Conservation (phyloP, 2,113 vertebrate species). For the Ceyx melanurus region DNA sequence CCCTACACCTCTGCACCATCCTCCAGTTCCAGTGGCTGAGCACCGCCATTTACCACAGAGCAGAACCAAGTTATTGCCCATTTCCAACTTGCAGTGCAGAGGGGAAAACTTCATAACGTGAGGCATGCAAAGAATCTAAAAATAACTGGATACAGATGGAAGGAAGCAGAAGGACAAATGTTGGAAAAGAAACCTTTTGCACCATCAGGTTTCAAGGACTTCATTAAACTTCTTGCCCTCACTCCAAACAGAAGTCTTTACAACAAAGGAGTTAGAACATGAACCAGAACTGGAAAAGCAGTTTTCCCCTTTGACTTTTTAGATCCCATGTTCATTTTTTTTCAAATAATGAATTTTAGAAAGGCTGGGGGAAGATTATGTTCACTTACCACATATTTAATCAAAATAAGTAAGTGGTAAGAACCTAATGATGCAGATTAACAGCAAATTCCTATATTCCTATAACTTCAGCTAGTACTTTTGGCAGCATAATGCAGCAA, state of each 20-base stretch:
- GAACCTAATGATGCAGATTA: background rate
- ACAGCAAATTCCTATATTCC: background rate
- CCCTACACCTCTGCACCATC: background rate
- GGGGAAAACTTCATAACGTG: background rate
- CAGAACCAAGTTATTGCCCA: background rate
- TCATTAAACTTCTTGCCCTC: background rate
- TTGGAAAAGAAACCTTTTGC: background rate
- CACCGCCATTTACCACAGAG: accelerated
- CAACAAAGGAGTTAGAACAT: background rate
- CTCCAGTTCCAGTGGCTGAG: background rate
- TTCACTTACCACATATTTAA: background rate
- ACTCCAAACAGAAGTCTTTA: background rate
- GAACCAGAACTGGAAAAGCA: background rate
- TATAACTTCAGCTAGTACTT: background rate
- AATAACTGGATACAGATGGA: background rate
- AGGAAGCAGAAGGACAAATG: background rate
- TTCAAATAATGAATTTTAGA: background rate
- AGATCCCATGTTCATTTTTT: background rate
- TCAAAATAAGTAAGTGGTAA: background rate
- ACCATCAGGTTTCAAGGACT: background rate
- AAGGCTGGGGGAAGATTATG: background rate
- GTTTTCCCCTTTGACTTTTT: background rate
- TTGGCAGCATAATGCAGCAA: background rate
- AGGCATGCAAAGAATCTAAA: background rate
- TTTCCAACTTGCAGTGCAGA: background rate